These are phyloP conservation scores for Puntigrus tetrazona DNA, from an alignment of 2,113 vertebrate genomes.

Conservation along the genomic window DNA sequence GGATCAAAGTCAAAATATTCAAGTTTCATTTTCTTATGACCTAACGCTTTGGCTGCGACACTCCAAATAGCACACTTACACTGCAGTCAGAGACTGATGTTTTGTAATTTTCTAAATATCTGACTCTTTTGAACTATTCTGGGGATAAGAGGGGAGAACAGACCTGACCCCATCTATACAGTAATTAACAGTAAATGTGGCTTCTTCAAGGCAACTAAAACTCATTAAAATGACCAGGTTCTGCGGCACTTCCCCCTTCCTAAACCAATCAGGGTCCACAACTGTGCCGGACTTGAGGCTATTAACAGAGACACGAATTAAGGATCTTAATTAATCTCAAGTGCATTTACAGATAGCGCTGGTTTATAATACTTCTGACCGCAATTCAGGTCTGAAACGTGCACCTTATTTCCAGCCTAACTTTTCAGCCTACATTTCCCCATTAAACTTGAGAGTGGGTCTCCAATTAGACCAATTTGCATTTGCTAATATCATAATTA, in stretches of 20 bases:
- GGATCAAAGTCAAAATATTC: slow-evolving; percentile 35
- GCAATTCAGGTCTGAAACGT: slow-evolving; percentile 68
- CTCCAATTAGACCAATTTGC: slow-evolving; percentile 81
- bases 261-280: slow-evolving; percentile 72
- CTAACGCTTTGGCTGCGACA: neutral
- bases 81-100: slow-evolving; percentile 11
- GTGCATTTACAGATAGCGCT: slow-evolving; percentile 76
- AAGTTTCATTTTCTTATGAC: slow-evolving; percentile 20
- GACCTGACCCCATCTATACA: slow-evolving; percentile 70
- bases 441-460: slow-evolving; percentile 72
- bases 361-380: slow-evolving; percentile 74
- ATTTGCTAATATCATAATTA: slow-evolving; percentile 82
- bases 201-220: slow-evolving; percentile 64
- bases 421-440: slow-evolving; percentile 53
- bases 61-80: neutral
- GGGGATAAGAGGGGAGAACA: slow-evolving; percentile 55
- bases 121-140: slow-evolving; percentile 44
- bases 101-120: slow-evolving; percentile 47
- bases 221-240: slow-evolving; percentile 77
- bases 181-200: slow-evolving; percentile 68
- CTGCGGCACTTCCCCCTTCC: slow-evolving; percentile 63
- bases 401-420: slow-evolving; percentile 70
- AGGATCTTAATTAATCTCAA: slow-evolving; percentile 76
- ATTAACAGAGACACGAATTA: slow-evolving; percentile 79
- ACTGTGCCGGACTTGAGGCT: slow-evolving; percentile 70